Evolutionary conservation across 2,888 invertebrate species (phyloP).

Genomic region (Conomelus anceps): DNA sequence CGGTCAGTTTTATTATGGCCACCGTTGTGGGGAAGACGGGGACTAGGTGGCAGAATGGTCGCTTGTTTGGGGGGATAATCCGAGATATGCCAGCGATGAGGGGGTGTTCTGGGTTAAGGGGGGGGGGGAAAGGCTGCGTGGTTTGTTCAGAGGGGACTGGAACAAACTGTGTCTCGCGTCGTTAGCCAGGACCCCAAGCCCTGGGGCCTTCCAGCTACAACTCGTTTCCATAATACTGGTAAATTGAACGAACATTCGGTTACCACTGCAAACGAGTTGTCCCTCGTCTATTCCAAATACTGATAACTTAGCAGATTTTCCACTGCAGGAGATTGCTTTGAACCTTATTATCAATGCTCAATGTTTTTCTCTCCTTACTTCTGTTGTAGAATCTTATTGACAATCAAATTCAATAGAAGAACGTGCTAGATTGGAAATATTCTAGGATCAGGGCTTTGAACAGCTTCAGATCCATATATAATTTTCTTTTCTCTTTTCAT

Average conservation of each 20-base stretch:
- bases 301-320: not conserved
- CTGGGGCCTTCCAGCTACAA: not conserved
- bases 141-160: not conserved
- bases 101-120: not conserved
- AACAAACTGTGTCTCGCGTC: not conserved
- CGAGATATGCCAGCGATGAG: not conserved
- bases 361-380: not conserved
- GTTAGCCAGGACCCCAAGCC: not conserved
- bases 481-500: too few relatives aligned
- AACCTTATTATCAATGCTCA: not conserved
- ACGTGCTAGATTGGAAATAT: too few relatives aligned
- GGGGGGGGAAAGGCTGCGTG: not conserved
- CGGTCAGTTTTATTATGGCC: not conserved
- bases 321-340: not conserved
- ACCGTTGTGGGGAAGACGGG: not conserved
- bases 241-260: constrained; percentile 14
- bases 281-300: not conserved
- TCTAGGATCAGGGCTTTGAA: too few relatives aligned
- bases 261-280: not conserved
- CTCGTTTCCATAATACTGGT: constrained; percentile 10
- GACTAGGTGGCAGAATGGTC: not conserved
- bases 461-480: too few relatives aligned
- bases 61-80: not conserved
- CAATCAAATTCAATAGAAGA: too few relatives aligned
- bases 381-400: not conserved